These are phyloP conservation scores for Galleria mellonella DNA, from an alignment of 1,140 invertebrate genomes.

Conservation along the genomic window DNA sequence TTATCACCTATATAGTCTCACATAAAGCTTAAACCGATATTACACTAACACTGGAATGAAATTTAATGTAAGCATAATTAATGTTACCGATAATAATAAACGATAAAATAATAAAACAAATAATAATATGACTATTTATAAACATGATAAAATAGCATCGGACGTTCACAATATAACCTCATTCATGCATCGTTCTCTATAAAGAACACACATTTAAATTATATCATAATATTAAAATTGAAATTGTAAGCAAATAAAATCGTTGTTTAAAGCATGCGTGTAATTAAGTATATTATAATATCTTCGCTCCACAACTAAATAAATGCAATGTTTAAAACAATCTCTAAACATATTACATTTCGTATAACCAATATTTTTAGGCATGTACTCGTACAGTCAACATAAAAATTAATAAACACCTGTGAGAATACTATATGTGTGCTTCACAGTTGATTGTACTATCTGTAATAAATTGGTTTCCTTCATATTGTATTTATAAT, in stretches of 20 bases:
- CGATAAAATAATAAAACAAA: constrained; percentile 13
- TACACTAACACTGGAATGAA: constrained; percentile 69
- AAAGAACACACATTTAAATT: constrained; percentile 28
- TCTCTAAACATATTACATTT: constrained; percentile 3
- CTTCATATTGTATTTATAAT: too few species aligned
- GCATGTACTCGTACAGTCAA: too few species aligned
- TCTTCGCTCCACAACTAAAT: constrained; percentile 33
- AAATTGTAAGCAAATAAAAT: constrained; percentile 54
- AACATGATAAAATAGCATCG: constrained; percentile 16
- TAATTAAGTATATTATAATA: constrained; percentile 26
- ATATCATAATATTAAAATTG: constrained; percentile 48
- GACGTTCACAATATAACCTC: constrained; percentile 36
- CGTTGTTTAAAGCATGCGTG: constrained; percentile 46
- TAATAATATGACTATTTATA: constrained; percentile 11
- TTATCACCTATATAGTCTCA: constrained; percentile 44
- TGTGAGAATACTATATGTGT: too few species aligned
- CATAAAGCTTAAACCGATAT: constrained; percentile 61
- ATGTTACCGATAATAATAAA: constrained; percentile 29
- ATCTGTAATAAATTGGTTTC: too few species aligned
- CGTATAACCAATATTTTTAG: constrained; percentile 6
- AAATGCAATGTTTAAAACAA: constrained; percentile 45
- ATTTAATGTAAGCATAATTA: constrained; percentile 44
- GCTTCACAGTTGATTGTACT: too few species aligned
- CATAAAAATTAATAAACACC: too few species aligned
- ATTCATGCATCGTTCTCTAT: constrained; percentile 37